Evolutionary conservation across 2,797 vertebrate genomes (phyloP).

Genomic region (Botia almorhae): DNA sequence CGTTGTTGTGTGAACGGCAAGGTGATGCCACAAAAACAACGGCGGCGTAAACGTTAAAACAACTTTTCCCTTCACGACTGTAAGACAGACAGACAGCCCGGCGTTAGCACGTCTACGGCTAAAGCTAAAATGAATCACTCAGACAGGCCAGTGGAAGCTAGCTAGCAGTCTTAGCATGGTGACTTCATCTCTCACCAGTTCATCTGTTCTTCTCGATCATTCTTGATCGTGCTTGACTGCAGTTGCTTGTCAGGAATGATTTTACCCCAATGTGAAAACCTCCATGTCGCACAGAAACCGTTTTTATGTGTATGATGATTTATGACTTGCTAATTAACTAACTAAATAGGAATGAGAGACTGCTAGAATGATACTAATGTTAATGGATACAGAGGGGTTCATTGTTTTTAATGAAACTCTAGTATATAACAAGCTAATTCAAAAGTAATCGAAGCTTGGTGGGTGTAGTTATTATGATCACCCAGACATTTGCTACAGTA

Average conservation of each 20-base stretch:
- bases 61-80: neutral
- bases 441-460: neutral
- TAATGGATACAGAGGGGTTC: neutral
- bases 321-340: neutral
- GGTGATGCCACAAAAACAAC: neutral
- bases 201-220: neutral
- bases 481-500: neutral
- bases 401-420: neutral
- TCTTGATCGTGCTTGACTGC: neutral
- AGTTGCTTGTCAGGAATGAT: neutral
- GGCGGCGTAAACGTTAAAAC: neutral
- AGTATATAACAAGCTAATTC: neutral
- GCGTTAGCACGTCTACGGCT: slow-evolving; percentile 37
- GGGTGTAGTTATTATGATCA: neutral
- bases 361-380: neutral
- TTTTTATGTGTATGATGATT: neutral
- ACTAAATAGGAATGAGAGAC: neutral
- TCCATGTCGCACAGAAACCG: neutral
- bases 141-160: slow-evolving; percentile 8
- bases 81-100: slow-evolving; percentile 20
- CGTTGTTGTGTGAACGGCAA: neutral
- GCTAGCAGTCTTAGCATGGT: neutral
- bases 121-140: slow-evolving; percentile 45
- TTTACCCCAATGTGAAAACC: neutral
- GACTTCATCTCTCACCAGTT: neutral